Evolutionary conservation across 2,888 invertebrate species (phyloP), one percentile per base, ranked within the genome.

Genomic region (Pheosia gnoma): DNA sequence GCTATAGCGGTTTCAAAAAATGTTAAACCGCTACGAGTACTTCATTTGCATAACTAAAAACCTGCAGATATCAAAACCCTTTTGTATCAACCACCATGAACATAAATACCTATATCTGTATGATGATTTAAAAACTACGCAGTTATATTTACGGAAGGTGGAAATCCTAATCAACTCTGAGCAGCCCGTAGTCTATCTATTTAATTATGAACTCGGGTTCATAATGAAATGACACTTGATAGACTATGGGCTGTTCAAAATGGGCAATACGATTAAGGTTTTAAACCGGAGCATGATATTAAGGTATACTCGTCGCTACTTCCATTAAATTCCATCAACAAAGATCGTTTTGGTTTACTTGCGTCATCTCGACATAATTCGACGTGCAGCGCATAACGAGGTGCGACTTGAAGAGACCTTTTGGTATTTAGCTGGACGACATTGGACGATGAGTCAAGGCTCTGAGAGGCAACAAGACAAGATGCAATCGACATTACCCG

Each of bases 371-470:
- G 10, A 8, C 55, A 39, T 11, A 67, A 61, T 71, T 67, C 63
- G 65, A 59, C 62, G 59, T 63, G 65, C 53, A 59, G 59, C 59
- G 61, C 25, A 51, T 55, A 55, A n/a, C 7, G 55, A 51, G 51
- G 41, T 57, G 25, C 60, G 41, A 45, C 54, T 57, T 37, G 41
- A 59, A 62, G 64, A 64, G 65, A 71, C 67, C 64, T 72, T 66
- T 71, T 72, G 70, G 61, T 68, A 77, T 77, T 77, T 70, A 57
- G 43, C 57, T 75, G 74, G n/a, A n/a, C n/a, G n/a, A 70, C 74
- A 70, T 75, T 75, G 74, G 62, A 60, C 58, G 58, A 54, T n/a
- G 63, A 65, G 66, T 71, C 74, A 74, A 72, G 74, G 71, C 54
- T 60, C 43, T n/a, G 25, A 13, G 10, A 51, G 43, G 57, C 41